phyloP scores from a whole-genome alignment of 2,888 invertebrate species.

The Stenodera caucasica region DNA sequence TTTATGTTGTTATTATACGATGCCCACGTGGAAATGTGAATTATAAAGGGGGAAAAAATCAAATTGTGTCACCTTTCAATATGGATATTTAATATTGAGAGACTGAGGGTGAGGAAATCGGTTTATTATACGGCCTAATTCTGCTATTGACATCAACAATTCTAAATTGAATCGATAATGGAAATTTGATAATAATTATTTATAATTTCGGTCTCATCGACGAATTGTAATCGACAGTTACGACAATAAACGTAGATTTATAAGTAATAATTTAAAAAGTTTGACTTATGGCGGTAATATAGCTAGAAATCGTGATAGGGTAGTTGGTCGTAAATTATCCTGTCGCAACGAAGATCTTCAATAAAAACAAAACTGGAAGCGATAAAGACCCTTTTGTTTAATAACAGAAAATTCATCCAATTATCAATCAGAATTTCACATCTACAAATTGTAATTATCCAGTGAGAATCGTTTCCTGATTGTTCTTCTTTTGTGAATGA shows the following conservation, averaged over 20 bases:
- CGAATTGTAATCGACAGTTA: too few relatives aligned
- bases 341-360: neutral
- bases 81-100: neutral
- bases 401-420: too few relatives aligned
- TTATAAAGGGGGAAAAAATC: neutral
- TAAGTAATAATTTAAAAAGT: neutral
- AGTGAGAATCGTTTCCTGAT: too few relatives aligned
- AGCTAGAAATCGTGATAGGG: slow-evolving; percentile 1
- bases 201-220: too few relatives aligned
- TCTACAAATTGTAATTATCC: too few relatives aligned
- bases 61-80: neutral
- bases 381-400: too few relatives aligned
- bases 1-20: neutral
- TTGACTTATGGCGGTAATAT: neutral
- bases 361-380: too few relatives aligned
- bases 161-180: too few relatives aligned
- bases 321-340: neutral
- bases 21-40: neutral
- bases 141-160: neutral
- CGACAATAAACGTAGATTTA: too few relatives aligned
- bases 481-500: too few relatives aligned
- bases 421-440: too few relatives aligned
- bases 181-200: too few relatives aligned
- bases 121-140: neutral
- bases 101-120: neutral